Evolutionary conservation across 1,140 invertebrate genomes (phyloP).

Genomic region (Bradysia coprophila): DNA sequence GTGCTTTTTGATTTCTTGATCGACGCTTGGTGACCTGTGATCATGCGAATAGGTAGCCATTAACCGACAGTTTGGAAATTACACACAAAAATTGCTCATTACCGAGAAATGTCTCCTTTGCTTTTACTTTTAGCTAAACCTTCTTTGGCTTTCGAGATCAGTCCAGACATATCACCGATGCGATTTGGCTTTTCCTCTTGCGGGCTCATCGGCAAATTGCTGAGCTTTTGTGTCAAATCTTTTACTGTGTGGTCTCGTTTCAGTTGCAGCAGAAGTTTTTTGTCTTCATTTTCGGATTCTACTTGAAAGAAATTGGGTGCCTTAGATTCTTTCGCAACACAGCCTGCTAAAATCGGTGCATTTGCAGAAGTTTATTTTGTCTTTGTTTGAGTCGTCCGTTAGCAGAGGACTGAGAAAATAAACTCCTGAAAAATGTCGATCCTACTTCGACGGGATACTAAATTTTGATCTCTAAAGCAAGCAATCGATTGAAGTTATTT

Average conservation of each 20-base stretch:
- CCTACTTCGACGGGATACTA: too few species aligned
- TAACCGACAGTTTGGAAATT: neutral
- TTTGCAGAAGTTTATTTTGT: neutral
- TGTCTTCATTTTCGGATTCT: conserved; percentile 21
- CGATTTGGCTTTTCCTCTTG: conserved; percentile 30
- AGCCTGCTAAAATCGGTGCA: too few species aligned
- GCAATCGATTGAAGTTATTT: neutral
- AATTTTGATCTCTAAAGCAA: too few species aligned
- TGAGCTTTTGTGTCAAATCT: conserved; percentile 69
- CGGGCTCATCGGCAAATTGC: conserved; percentile 39
- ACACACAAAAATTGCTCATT: neutral
- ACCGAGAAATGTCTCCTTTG: conserved; percentile 30
- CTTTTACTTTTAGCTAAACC: conserved; percentile 69
- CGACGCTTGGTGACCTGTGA: conserved; percentile 24
- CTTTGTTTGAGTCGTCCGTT: neutral
- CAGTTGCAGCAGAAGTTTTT: conserved; percentile 21
- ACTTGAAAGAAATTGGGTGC: neutral
- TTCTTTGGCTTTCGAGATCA: conserved; percentile 87
- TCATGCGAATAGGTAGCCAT: neutral
- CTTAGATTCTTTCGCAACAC: too few species aligned
- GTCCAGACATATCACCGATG: conserved; percentile 68
- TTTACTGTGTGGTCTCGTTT: conserved; percentile 65
- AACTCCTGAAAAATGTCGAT: too few species aligned
- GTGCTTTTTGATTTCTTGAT: conserved; percentile 31
- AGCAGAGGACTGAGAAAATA: neutral